phyloP scores from a whole-genome alignment of 2,888 invertebrate genomes.

The Gerris lacustris region DNA sequence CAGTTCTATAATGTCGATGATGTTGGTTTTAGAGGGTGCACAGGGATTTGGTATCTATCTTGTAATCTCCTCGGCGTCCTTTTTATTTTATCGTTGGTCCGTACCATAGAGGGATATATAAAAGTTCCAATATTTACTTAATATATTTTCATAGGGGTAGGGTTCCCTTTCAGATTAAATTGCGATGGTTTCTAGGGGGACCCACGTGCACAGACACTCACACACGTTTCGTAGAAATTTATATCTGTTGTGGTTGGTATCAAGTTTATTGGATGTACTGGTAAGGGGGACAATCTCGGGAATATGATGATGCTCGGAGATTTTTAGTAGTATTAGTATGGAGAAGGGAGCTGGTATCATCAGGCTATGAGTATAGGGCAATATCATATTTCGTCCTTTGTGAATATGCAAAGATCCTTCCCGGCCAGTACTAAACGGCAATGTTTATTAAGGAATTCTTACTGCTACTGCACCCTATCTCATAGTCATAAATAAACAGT shows the following conservation, averaged over 20 bases:
- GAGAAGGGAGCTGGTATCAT: too few species aligned
- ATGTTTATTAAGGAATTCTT: too few species aligned
- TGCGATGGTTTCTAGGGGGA: background rate
- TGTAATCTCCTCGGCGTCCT: background rate
- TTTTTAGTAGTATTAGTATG: background rate
- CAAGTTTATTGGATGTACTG: background rate
- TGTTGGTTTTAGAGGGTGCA: background rate
- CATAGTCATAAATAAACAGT: too few species aligned
- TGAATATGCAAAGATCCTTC: too few species aligned
- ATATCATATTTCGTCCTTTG: too few species aligned
- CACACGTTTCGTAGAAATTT: background rate
- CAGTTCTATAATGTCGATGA: too few species aligned
- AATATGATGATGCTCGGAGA: background rate
- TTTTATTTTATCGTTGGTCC: background rate
- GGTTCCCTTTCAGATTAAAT: background rate
- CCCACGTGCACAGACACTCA: too few species aligned
- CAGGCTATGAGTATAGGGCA: too few species aligned
- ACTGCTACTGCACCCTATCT: too few species aligned
- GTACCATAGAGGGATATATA: background rate
- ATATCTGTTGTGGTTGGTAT: background rate
- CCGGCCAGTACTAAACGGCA: too few species aligned
- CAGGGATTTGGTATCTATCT: background rate
- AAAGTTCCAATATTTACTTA: constrained; percentile 1
- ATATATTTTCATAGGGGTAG: background rate
- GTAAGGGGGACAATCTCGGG: background rate